Evolutionary conservation across 2,888 invertebrate species (phyloP).

Genomic region (Hirtodrosophila alboralis): DNA sequence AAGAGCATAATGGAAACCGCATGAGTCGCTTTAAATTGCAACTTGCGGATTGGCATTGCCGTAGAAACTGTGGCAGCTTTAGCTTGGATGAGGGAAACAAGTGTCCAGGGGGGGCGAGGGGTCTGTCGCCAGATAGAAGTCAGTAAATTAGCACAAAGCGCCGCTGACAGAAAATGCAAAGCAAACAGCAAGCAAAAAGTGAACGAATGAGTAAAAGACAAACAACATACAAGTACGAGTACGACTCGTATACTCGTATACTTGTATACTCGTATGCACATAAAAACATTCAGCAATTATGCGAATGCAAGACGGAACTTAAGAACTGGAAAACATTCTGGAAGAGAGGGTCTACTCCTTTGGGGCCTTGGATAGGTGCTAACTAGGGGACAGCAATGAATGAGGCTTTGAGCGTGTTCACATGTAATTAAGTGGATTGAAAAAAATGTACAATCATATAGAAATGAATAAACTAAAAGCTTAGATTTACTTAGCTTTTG

Average conservation of each 20-base stretch:
- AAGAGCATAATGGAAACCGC: constrained; percentile 29
- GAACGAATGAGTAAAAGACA: constrained; percentile 10
- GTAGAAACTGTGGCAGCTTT: not conserved
- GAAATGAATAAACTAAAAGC: too few species aligned
- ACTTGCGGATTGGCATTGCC: constrained; percentile 4
- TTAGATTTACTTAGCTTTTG: too few species aligned
- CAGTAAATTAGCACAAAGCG: constrained; percentile 53
- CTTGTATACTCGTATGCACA: too few species aligned
- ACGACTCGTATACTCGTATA: too few species aligned
- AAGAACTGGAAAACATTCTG: not conserved
- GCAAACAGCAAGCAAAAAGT: constrained; percentile 33
- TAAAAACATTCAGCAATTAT: constrained; percentile 39
- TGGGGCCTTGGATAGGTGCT: not conserved
- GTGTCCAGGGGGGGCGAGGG: not conserved
- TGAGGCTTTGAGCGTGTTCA: not conserved
- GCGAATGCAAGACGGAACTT: constrained; percentile 16
- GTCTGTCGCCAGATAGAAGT: not conserved
- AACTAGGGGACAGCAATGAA: constrained; percentile 1
- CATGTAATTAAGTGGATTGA: constrained; percentile 6
- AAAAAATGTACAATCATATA: too few species aligned
- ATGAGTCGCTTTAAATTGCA: constrained; percentile 35
- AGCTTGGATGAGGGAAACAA: not conserved
- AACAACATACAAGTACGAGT: too few species aligned
- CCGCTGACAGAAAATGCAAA: constrained; percentile 47
- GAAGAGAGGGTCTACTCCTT: not conserved